These are phyloP conservation scores for Clarias laeviceps DNA, from an alignment of 2,797 vertebrate species.

Conservation along the genomic window DNA sequence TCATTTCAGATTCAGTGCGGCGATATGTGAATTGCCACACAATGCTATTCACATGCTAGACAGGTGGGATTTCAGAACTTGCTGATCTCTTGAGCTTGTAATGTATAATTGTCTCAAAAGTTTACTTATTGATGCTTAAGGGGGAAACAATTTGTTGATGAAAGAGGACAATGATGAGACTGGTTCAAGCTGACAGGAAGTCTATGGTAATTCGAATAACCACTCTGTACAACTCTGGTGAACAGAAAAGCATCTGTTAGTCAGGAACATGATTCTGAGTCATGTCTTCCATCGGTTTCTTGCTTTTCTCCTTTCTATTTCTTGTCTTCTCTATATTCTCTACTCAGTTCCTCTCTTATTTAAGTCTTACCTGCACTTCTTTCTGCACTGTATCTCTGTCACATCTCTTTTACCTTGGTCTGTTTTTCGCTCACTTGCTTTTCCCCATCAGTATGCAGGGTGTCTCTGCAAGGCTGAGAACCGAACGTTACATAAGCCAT, in stretches of 20 bases:
- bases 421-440: background rate
- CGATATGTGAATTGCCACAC: too few species aligned
- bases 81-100: background rate
- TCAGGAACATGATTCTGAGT: background rate
- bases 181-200: background rate
- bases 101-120: background rate
- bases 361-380: background rate
- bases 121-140: background rate
- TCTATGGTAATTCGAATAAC: background rate
- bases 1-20: too few species aligned
- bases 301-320: background rate
- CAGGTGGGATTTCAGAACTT: background rate
- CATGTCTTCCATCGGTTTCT: background rate
- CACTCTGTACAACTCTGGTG: background rate
- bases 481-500: conserved; percentile 32
- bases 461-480: background rate
- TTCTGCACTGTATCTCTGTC: background rate
- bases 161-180: background rate
- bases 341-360: background rate
- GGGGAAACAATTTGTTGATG: background rate
- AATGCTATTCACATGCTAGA: background rate
- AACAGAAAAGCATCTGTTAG: background rate
- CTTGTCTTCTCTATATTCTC: background rate
- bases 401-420: conserved; percentile 23
- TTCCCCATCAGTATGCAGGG: conserved; percentile 12